Conservation (phyloP, 2,113 vertebrate genomes). For the Phrynosoma platyrhinos region DNA sequence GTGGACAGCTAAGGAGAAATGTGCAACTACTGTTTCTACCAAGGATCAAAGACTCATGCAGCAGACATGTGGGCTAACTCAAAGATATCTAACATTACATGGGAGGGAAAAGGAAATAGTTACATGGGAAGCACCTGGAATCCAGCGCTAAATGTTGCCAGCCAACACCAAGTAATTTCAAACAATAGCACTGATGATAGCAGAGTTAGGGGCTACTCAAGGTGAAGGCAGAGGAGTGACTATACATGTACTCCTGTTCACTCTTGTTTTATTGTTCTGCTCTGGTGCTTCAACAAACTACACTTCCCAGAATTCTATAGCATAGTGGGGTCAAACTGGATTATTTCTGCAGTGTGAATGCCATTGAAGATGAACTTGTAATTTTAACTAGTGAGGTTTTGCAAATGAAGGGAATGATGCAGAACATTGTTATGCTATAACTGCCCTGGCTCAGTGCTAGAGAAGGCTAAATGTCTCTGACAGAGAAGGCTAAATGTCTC, state of each 20-base stretch:
- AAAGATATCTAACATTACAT: conserved; percentile 4
- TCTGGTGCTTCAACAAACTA: background rate
- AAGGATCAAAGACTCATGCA: no score
- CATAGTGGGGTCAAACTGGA: background rate
- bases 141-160: background rate
- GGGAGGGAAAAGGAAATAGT: background rate
- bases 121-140: background rate
- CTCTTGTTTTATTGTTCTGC: background rate
- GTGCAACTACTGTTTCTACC: background rate
- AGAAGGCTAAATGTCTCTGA: no score
- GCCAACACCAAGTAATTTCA: background rate
- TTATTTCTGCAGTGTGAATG: background rate
- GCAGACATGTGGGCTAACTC: background rate
- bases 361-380: conserved; percentile 26
- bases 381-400: conserved; percentile 34
- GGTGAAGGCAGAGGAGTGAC: background rate
- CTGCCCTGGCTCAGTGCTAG: no score
- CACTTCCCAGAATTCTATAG: no score
- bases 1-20: background rate
- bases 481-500: no score
- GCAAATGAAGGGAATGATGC: conserved; percentile 41
- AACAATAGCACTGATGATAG: background rate
- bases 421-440: no score
- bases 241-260: background rate
- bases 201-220: background rate